Evolutionary conservation across 2,888 invertebrate genomes (phyloP).

Genomic region (Caenorhabditis auriculariae): DNA sequence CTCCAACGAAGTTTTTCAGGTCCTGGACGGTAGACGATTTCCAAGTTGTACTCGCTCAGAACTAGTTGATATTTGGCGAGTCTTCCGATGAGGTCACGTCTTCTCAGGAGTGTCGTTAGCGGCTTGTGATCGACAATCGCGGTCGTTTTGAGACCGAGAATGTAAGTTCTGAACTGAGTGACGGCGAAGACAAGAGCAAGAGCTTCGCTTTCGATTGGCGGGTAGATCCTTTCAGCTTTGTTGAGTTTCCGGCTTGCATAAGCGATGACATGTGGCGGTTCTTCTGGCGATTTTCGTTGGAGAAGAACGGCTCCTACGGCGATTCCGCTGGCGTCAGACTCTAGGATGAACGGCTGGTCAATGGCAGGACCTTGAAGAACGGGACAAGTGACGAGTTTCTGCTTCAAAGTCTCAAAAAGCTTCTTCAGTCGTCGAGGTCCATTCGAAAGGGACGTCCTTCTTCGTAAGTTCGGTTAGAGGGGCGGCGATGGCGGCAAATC

Average conservation of each 20-base stretch:
- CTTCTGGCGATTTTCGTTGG: conserved; percentile 12
- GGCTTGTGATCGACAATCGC: conserved; percentile 22
- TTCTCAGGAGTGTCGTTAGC: conserved; percentile 6
- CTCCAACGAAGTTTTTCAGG: conserved; percentile 22
- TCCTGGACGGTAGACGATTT: conserved; percentile 30
- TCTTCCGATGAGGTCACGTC: conserved; percentile 8
- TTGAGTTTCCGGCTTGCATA: conserved; percentile 9
- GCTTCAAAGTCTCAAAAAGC: conserved; percentile 17
- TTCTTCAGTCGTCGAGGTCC: conserved; percentile 6
- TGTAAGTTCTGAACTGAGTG: conserved; percentile 17
- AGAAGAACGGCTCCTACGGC: conserved; percentile 18
- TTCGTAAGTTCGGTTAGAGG: conserved; percentile 14
- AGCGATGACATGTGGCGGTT: conserved; percentile 7
- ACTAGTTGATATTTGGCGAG: conserved; percentile 8
- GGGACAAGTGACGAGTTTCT: conserved; percentile 5
- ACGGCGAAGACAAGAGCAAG: conserved; percentile 12
- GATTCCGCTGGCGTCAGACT: conserved; percentile 14
- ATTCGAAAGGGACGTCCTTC: conserved; percentile 8
- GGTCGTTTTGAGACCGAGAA: conserved; percentile 5
- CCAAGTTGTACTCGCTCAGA: conserved; percentile 9
- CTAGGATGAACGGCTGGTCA: conserved; percentile 16
- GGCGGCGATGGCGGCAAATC: conserved; percentile 13
- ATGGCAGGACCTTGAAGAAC: conserved; percentile 11
- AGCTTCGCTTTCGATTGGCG: conserved; percentile 22
- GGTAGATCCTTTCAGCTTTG: conserved; percentile 5